phyloP scores from a whole-genome alignment of 2,888 invertebrate species.

The Orthosia gothica region DNA sequence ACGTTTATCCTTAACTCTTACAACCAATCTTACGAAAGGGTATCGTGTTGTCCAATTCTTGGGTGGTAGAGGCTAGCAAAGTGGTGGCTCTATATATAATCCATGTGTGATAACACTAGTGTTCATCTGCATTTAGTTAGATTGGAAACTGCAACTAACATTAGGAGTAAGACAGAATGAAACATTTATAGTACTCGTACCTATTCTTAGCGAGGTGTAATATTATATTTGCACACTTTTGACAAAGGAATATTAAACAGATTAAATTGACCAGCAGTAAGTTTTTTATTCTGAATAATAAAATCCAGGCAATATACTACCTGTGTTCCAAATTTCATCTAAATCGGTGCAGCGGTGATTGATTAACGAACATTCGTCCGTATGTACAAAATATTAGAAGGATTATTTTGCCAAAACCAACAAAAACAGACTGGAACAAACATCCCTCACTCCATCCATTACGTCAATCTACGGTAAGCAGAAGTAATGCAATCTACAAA shows the following conservation, averaged over 20 bases:
- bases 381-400: background rate
- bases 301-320: background rate
- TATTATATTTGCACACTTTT: background rate
- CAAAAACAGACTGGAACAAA: conserved; percentile 23
- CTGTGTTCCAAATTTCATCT: background rate
- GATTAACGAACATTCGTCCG: no score
- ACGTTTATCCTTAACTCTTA: background rate
- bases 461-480: conserved; percentile 54
- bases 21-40: background rate
- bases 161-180: no score
- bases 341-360: no score
- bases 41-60: background rate
- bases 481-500: conserved; percentile 63
- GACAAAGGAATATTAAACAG: background rate
- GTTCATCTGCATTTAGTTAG: no score
- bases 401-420: conserved; percentile 9
- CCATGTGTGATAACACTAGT: no score
- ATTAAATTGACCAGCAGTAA: no score
- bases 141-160: no score
- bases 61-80: no score
- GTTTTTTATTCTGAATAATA: background rate
- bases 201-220: no score
- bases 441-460: conserved; percentile 36
- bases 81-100: no score
- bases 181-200: no score